Percentiles rank a stretch among this genome's conserved stretches.
Evolutionary conservation across 2,888 invertebrate genomes (phyloP).

Genomic region (Catocala fraxini): DNA sequence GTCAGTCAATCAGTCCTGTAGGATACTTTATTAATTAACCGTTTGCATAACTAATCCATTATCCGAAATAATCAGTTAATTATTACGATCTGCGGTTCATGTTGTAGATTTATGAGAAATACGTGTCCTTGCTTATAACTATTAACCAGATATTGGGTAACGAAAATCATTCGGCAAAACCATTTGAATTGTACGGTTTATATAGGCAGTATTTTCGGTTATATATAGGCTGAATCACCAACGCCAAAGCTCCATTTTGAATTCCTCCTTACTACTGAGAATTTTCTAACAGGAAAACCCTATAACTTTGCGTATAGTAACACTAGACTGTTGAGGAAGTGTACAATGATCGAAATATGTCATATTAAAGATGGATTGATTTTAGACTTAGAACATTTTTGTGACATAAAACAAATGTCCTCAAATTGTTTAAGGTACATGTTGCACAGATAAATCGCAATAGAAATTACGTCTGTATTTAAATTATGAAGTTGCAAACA

Average conservation of each 20-base stretch:
- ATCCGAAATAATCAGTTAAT: constrained; percentile 39
- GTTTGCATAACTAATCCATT: constrained; percentile 33
- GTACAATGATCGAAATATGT: too few species aligned
- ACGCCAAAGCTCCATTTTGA: too few species aligned
- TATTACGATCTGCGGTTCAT: constrained; percentile 15
- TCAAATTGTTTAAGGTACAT: not conserved
- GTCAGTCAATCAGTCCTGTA: constrained; percentile 41
- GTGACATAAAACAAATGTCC: too few species aligned
- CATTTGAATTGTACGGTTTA: constrained; percentile 5
- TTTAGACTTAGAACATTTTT: too few species aligned
- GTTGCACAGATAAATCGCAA: not conserved
- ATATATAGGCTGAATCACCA: too few species aligned
- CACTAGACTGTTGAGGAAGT: too few species aligned
- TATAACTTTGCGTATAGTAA: too few species aligned
- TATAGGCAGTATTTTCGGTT: too few species aligned
- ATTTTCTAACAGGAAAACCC: too few species aligned
- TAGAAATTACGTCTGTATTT: not conserved
- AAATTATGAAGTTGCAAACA: constrained; percentile 1
- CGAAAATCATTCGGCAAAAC: constrained; percentile 12
- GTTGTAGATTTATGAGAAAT: constrained; percentile 23
- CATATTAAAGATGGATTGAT: too few species aligned
- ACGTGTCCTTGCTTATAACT: constrained; percentile 5
- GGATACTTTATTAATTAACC: constrained; percentile 38
- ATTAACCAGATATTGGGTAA: not conserved
- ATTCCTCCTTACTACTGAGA: too few species aligned